Conservation (phyloP, 2,888 invertebrate species). For the Venustoraphidia nigricollis region DNA sequence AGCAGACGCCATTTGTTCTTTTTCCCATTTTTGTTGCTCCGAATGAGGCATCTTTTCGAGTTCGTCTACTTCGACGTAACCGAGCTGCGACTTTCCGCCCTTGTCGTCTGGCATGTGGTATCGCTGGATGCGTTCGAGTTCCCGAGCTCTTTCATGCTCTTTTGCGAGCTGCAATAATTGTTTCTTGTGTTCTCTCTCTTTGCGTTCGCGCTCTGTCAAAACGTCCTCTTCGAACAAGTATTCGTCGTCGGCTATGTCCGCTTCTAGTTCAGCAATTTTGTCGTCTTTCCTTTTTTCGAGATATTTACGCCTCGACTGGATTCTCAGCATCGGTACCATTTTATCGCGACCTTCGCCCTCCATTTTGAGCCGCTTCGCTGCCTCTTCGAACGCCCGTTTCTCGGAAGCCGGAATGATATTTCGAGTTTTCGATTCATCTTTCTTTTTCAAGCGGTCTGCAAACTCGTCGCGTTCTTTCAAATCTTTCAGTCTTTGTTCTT, state of each 20-base stretch:
- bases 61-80: conserved; percentile 75
- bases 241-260: conserved; percentile 90
- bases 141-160: conserved; percentile 89
- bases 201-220: conserved; percentile 71
- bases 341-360: conserved; percentile 77
- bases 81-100: conserved; percentile 53
- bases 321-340: conserved; percentile 72
- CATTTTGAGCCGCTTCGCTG: conserved; percentile 75
- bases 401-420: conserved; percentile 56
- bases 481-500: conserved; percentile 68
- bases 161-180: conserved; percentile 79
- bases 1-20: conserved; percentile 88
- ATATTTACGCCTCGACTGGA: conserved; percentile 86
- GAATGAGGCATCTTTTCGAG: conserved; percentile 69
- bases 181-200: conserved; percentile 79
- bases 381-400: conserved; percentile 66
- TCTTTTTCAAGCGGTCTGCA: conserved; percentile 68
- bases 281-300: conserved; percentile 92
- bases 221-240: conserved; percentile 79
- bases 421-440: conserved; percentile 77
- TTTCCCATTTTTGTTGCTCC: conserved; percentile 92
- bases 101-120: conserved; percentile 89
- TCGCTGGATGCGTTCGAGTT: conserved; percentile 80
- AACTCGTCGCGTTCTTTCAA: conserved; percentile 90
- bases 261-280: conserved; percentile 88